Base-by-base conservation (phyloP, 2,888 invertebrate species). In the Epinotia nisella region DNA sequence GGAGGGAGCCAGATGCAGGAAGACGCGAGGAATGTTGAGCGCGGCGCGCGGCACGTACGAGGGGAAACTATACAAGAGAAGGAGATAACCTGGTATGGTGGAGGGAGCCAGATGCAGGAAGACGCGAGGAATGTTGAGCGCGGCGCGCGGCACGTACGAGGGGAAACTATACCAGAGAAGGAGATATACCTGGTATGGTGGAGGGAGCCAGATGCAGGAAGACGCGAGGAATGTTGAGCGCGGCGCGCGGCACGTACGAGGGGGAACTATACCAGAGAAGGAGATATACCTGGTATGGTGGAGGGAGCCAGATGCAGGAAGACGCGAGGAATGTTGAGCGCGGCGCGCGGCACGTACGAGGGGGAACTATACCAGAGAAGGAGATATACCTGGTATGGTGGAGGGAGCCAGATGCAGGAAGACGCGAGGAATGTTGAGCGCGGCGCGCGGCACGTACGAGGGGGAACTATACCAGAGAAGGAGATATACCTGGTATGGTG, bases 61-160 rank as follows among this genome's bases (percentile, higher is more conserved):
- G 5, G 68, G n/a, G n/a, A n/a, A n/a, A n/a, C n/a, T n/a, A n/a
- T n/a, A n/a, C n/a, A n/a, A n/a, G n/a, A n/a, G n/a, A n/a, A n/a
- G n/a, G n/a, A n/a, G 35, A 2, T 24, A 39, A 76, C 76, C 73
- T 58, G 72, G 75, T 24, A 75, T 71, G n/a, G 51, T 56, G n/a
- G 76, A 75, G 0, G 68, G 75, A 21, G 74, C 75, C 0, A 76
- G 53, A 19, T 76, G 70, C 19, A 76, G 73, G 58, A 74, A 72
- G 5, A 13, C 24, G 3, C 51, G 11, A 10, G 76, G 76, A 9
- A 74, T 55, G 7, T 69, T 65, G 13, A 72, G 72, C 5, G 72
- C 74, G 9, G 76, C 75, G 7, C 73, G 74, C 9, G 75, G 75
- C n/a, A 71, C 64, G 51, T 11, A 19, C 11, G 64, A 2, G 5